A percentile compares a stretch with the other conserved stretches of the same genome.
These are phyloP conservation scores for Sebastes baramenuke DNA, from an alignment of 2,797 vertebrate genomes.

Conservation along the genomic window DNA sequence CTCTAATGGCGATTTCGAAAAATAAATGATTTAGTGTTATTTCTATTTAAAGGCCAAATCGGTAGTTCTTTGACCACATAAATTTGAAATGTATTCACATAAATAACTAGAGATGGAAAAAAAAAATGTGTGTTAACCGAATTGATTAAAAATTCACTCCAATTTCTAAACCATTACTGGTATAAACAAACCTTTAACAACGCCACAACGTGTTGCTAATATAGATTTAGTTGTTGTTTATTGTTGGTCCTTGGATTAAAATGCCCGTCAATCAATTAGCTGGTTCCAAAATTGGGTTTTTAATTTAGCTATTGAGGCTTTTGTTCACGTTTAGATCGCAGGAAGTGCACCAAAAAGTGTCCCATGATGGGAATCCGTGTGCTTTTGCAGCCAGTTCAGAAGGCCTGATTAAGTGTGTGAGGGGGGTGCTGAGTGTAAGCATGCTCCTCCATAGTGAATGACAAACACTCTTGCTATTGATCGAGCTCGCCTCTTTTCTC, in stretches of 20 bases:
- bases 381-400: conserved; percentile 28
- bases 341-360: not conserved
- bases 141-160: not conserved
- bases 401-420: conserved; percentile 41
- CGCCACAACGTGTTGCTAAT: not conserved
- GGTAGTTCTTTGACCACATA: conserved; percentile 26
- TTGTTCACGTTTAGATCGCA: not conserved
- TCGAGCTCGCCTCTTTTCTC: conserved; percentile 87
- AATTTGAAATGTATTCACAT: conserved; percentile 35
- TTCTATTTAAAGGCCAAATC: conserved; percentile 45
- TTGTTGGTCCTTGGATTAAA: not conserved
- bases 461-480: conserved; percentile 93
- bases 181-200: not conserved
- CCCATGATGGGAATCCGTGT: conserved; percentile 15
- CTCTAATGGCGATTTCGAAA: conserved; percentile 62
- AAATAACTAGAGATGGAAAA: not conserved
- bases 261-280: not conserved
- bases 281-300: not conserved
- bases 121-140: not conserved
- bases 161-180: not conserved
- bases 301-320: not conserved
- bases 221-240: not conserved
- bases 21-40: conserved; percentile 62
- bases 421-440: conserved; percentile 67
- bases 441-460: conserved; percentile 87